A percentile compares a stretch with the other conserved stretches of the same genome.
Conservation (phyloP, 2,888 invertebrate species). For the Gerris lacustris region DNA sequence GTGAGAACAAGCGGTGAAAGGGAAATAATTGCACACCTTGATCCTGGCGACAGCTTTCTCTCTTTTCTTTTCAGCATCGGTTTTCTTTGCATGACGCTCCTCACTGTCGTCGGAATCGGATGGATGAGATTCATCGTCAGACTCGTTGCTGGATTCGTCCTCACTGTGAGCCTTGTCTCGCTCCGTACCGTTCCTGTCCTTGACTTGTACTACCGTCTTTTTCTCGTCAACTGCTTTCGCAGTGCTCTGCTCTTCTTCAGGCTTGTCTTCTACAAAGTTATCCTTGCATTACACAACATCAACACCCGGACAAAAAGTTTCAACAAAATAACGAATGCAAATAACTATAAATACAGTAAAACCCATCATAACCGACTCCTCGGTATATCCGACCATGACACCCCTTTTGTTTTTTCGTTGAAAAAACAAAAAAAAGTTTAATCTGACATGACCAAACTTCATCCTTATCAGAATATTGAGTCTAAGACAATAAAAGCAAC, state of each 20-base stretch:
- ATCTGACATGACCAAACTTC: too few species aligned
- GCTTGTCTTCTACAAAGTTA: slow-evolving; percentile 8
- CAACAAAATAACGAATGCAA: background rate
- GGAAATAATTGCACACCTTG: slow-evolving; percentile 18
- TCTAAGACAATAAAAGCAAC: too few species aligned
- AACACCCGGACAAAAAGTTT: too few species aligned
- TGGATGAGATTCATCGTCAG: slow-evolving; percentile 32
- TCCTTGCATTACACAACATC: too few species aligned
- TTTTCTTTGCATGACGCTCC: slow-evolving; percentile 35
- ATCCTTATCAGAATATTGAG: too few species aligned
- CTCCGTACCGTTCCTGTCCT: slow-evolving; percentile 34
- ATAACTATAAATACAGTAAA: background rate
- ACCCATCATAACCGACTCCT: too few species aligned
- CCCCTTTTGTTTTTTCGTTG: too few species aligned
- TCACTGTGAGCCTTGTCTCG: slow-evolving; percentile 34
- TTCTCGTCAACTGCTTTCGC: slow-evolving; percentile 27
- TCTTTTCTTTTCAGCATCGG: slow-evolving; percentile 37
- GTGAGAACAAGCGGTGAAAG: too few species aligned
- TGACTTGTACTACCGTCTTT: slow-evolving; percentile 24
- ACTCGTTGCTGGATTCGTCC: slow-evolving; percentile 40
- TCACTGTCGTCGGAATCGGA: slow-evolving; percentile 37
- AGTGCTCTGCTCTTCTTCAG: slow-evolving; percentile 27
- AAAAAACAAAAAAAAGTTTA: too few species aligned
- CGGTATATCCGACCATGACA: too few species aligned
- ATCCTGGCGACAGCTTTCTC: slow-evolving; percentile 36